Conservation (phyloP, 2,797 vertebrate species). For the Lagorchestes hirsutus region DNA sequence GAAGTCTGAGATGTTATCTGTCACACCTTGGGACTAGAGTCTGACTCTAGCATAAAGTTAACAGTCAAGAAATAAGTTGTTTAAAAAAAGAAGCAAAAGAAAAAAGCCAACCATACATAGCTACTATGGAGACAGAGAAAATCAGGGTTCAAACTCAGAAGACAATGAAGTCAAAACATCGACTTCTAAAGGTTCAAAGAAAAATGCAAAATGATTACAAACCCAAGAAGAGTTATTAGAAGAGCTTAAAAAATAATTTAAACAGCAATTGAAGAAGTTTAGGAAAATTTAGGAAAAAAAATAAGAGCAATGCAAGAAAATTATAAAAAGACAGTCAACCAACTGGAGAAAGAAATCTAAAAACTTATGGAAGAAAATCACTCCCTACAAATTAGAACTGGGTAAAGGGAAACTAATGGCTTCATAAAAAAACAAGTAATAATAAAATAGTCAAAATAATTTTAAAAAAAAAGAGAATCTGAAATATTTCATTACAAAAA, state of each 20-base stretch:
- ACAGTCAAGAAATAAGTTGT: not conserved
- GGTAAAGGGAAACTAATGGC: not conserved
- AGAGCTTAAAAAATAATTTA: not conserved
- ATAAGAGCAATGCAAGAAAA: not conserved
- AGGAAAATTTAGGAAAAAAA: not conserved
- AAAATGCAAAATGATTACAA: not conserved
- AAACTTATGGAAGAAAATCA: not conserved
- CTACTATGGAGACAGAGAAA: not conserved
- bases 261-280: not conserved
- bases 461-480: not conserved
- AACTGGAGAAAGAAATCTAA: not conserved
- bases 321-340: not conserved
- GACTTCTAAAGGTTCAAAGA: not conserved
- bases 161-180: not conserved
- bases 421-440: not conserved
- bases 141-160: not conserved
- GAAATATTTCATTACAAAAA: not conserved
- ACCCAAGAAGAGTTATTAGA: not conserved
- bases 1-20: not conserved
- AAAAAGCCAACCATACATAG: not conserved
- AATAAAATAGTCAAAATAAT: not conserved
- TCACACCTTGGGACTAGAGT: not conserved
- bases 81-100: not conserved
- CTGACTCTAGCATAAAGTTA: not conserved
- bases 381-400: not conserved